phyloP scores from a whole-genome alignment of 2,888 invertebrate genomes.

The Achlya flavicornis region DNA sequence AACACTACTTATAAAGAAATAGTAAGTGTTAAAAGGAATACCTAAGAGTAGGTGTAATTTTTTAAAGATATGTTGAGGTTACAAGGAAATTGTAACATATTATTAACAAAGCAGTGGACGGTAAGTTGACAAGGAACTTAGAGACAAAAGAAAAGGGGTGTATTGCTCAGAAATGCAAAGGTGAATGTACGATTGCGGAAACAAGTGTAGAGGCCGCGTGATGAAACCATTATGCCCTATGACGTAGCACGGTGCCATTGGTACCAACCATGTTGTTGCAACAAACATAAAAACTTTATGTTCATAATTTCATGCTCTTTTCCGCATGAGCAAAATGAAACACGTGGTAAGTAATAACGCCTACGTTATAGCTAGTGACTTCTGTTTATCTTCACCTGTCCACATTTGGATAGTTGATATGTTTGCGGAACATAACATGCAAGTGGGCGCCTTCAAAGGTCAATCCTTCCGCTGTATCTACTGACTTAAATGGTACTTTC shows the following conservation, averaged over 20 bases:
- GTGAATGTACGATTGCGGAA: constrained; percentile 79
- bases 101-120: background rate
- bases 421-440: constrained; percentile 60
- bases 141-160: constrained; percentile 34
- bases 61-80: too few species aligned
- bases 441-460: constrained; percentile 47
- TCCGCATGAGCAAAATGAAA: constrained; percentile 37
- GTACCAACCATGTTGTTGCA: constrained; percentile 10
- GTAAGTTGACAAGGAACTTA: background rate
- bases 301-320: constrained; percentile 36
- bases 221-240: constrained; percentile 63
- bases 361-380: constrained; percentile 25
- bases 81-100: background rate
- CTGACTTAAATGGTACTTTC: background rate
- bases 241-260: constrained; percentile 42
- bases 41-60: background rate
- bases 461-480: constrained; percentile 26
- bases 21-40: too few species aligned
- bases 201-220: constrained; percentile 63
- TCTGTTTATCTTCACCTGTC: constrained; percentile 32
- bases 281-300: constrained; percentile 31
- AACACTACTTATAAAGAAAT: too few species aligned
- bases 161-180: constrained; percentile 51
- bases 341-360: constrained; percentile 29
- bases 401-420: constrained; percentile 35